Conservation (phyloP, 2,113 vertebrate species). For the Urocynchramus pylzowi region DNA sequence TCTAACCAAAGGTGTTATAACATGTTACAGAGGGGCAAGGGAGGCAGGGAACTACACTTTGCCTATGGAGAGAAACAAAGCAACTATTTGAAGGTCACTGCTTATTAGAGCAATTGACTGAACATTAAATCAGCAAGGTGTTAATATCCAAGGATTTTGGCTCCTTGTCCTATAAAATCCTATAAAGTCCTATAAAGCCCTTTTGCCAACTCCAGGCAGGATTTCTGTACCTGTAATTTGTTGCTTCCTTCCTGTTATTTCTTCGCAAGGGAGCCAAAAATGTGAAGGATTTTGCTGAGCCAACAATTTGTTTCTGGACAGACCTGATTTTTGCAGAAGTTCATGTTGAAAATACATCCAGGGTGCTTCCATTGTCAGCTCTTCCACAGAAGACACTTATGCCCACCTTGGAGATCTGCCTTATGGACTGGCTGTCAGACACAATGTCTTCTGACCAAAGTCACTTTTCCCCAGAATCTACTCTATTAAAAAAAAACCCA, state of each 20-base stretch:
- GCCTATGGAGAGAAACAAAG: not conserved
- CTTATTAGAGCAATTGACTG: not conserved
- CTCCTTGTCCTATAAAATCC: no score
- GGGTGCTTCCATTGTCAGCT: not conserved
- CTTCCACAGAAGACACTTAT: not conserved
- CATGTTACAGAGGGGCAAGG: not conserved
- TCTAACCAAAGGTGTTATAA: not conserved
- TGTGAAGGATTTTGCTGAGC: not conserved
- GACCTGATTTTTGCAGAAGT: not conserved
- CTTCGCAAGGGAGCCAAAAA: not conserved
- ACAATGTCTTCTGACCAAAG: not conserved
- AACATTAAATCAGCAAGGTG: slow-evolving; percentile 14
- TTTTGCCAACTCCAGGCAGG: not conserved
- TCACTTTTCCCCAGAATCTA: not conserved
- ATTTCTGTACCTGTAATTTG: not conserved
- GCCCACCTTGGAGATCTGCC: not conserved
- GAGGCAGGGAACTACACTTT: not conserved
- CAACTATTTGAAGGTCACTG: not conserved
- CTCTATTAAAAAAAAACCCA: not conserved
- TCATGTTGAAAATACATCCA: not conserved
- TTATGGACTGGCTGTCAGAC: not conserved
- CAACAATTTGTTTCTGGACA: not conserved
- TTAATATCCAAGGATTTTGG: slow-evolving; percentile 9
- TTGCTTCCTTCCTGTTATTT: not conserved
- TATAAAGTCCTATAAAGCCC: not conserved